A percentile compares a stretch with the other conserved stretches of the same genome.
Conservation (phyloP, 1,140 invertebrate genomes). For the Drosophila hydei region DNA sequence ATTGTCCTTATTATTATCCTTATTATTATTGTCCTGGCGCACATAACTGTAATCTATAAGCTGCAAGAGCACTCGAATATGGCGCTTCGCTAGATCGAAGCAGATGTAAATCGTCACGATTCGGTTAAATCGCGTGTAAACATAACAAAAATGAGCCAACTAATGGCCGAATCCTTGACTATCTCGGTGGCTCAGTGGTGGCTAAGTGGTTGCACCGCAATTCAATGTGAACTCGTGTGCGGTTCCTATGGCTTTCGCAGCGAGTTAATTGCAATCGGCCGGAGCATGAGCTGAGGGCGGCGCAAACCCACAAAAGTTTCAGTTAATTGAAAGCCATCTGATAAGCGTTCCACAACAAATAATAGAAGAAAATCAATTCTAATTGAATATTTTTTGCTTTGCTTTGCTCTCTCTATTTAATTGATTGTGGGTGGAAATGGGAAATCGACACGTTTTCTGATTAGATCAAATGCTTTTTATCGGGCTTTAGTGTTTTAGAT, state of each 20-base stretch:
- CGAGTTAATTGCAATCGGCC: slow-evolving; percentile 53
- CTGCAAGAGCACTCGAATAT: slow-evolving; percentile 41
- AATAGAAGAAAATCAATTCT: slow-evolving; percentile 16
- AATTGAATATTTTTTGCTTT: neutral
- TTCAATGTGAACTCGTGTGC: slow-evolving; percentile 14
- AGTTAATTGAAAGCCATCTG: slow-evolving; percentile 46
- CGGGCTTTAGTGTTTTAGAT: neutral
- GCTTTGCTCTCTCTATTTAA: neutral
- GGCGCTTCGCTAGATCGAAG: slow-evolving; percentile 39
- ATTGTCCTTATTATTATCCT: slow-evolving; percentile 25
- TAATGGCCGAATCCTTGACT: slow-evolving; percentile 35
- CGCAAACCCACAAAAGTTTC: slow-evolving; percentile 10
- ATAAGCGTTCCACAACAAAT: slow-evolving; percentile 16
- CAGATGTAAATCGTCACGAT: slow-evolving; percentile 74
- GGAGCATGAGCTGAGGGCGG: neutral
- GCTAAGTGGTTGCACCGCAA: slow-evolving; percentile 4
- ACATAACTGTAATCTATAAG: slow-evolving; percentile 55
- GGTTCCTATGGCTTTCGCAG: slow-evolving; percentile 44
- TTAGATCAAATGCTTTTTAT: neutral
- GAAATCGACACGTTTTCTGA: neutral
- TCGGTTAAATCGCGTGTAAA: slow-evolving; percentile 57
- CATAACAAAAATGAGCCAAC: slow-evolving; percentile 38
- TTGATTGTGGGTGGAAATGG: slow-evolving; percentile 1
- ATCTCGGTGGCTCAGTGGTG: slow-evolving; percentile 8
- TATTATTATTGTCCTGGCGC: neutral